These are phyloP conservation scores for Pteronotus mesoamericanus DNA, from an alignment of 2,797 vertebrate species.

Conservation along the genomic window DNA sequence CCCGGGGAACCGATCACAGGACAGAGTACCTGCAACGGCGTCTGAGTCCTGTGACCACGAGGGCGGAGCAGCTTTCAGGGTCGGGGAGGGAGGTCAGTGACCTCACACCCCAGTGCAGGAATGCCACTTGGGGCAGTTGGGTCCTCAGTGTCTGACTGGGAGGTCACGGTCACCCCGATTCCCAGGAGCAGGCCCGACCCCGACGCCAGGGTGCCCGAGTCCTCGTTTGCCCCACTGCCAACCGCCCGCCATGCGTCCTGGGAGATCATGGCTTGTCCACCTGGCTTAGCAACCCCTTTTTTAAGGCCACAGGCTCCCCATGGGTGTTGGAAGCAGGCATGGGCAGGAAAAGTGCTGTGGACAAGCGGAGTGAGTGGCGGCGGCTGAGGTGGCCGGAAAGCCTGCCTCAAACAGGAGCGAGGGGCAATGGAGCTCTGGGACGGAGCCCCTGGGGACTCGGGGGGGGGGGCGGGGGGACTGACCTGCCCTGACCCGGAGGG, in stretches of 20 bases:
- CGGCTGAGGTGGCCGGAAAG: neutral
- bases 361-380: neutral
- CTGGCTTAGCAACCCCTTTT: neutral
- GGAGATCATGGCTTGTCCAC: neutral
- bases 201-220: fast-evolving
- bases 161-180: neutral
- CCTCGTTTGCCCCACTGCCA: neutral
- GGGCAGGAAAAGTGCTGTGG: neutral
- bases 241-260: fast-evolving
- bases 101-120: fast-evolving
- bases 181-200: neutral
- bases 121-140: neutral
- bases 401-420: fast-evolving
- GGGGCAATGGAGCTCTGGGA: neutral
- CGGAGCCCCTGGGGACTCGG: neutral
- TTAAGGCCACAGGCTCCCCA: neutral
- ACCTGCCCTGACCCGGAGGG: neutral
- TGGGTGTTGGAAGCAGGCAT: neutral
- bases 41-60: neutral
- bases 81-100: neutral
- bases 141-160: neutral
- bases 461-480: too few species aligned
- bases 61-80: fast-evolving
- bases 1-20: neutral
- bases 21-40: neutral